phyloP scores from a whole-genome alignment of 2,113 vertebrate genomes.

The Urocitellus parryii region DNA sequence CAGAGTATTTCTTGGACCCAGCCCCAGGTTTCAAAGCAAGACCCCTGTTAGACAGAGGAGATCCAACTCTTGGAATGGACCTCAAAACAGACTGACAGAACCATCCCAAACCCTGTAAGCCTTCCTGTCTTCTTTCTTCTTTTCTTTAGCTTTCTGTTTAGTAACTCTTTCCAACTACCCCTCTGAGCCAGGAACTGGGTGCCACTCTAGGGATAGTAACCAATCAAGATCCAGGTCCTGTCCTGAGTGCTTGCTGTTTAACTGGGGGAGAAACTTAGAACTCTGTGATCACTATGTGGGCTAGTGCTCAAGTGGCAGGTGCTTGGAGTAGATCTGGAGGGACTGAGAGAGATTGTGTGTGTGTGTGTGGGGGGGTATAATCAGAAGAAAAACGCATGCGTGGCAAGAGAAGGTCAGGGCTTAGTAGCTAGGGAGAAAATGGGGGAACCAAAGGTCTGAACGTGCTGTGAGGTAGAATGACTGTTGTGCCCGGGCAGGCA shows the following conservation, averaged over 20 bases:
- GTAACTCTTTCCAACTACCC: neutral
- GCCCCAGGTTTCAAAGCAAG: neutral
- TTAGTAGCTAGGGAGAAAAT: too few species aligned
- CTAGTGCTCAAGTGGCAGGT: neutral
- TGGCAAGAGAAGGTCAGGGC: neutral
- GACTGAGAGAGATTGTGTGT: rapidly evolving
- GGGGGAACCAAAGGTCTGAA: neutral
- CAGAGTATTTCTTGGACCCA: neutral
- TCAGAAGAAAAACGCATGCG: neutral
- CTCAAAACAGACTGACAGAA: neutral
- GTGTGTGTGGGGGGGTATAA: rapidly evolving
- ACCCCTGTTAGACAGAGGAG: neutral
- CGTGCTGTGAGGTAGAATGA: neutral
- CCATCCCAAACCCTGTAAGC: neutral
- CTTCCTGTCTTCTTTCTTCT: neutral
- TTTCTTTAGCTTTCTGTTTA: neutral
- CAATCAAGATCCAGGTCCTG: neutral
- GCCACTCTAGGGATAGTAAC: neutral
- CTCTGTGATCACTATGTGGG: rapidly evolving
- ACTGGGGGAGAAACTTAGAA: neutral
- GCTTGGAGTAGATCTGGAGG: neutral
- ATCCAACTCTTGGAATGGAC: neutral
- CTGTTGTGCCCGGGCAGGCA: neutral
- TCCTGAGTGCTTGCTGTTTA: neutral
- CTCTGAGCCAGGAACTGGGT: neutral